Base-by-base conservation (phyloP, 64 coral and sea anemone genomes). In the Stichodactyla mertensii region DNA sequence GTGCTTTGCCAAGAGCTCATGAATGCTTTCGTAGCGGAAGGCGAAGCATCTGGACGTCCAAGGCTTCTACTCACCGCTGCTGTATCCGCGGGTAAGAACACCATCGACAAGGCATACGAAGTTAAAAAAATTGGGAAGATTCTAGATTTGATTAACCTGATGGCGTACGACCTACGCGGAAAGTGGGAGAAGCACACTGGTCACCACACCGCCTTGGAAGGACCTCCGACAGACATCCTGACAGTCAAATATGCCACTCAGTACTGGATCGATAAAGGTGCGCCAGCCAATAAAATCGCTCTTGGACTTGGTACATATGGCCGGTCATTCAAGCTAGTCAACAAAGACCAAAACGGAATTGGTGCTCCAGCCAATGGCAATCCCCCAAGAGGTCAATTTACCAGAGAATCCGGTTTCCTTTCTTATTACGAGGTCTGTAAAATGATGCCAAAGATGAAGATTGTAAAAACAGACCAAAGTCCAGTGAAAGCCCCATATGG, bases 31-130 rank as follows among this genome's bases (percentile, higher is more conserved):
- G 87, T 83, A 36, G 64, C 61, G 60, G 93, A 95, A 64, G 93
- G 64, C 31, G 16, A 70, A 26, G 18, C 60, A 53, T 81, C 51
- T 2, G 84, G 87, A 27, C 84, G 16, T 4, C 89, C 89, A 52
- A 87, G 93, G 36, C 93, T 95, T 6, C 77, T 95, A 8, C 55
- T 95, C 13, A 95, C 93, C 1, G 93, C 93, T 36, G 93, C 93
- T 10, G 93, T 95, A 1, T 80, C 93, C 9, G 93, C 93, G 54
- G 89, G 89, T 12, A 64, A 86, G 62, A 27, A n/a, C 0, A 95
- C 93, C 2, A 89, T 95, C 24, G 89, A 95, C 52, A 89, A 80
- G 24, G 87, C 87, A 22, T 82, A 91, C 77, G 45, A 91, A 82
- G 84, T 91, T 13, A 9, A 22, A 1, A 79, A 91, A 7, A 82